phyloP scores from a whole-genome alignment of 2,113 vertebrate species.

The Aspidoscelis tigris region DNA sequence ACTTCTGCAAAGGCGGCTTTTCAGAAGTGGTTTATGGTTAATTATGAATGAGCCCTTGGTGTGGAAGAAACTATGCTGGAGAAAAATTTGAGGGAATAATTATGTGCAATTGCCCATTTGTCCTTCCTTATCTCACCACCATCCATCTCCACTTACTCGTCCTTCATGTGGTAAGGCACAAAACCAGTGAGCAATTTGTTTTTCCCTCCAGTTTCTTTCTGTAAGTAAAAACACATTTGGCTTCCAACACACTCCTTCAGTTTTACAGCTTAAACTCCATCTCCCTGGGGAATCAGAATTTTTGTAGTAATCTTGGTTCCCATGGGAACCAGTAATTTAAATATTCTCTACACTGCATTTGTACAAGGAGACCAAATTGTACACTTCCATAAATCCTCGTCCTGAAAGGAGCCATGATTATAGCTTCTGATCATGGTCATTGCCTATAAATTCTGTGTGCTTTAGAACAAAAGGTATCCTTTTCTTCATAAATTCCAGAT shows the following conservation, averaged over 20 bases:
- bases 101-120: not conserved
- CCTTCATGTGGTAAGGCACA: not conserved
- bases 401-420: slow-evolving; percentile 7
- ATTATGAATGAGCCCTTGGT: not conserved
- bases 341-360: slow-evolving; percentile 14
- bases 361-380: slow-evolving; percentile 16
- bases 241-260: not conserved
- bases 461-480: not conserved
- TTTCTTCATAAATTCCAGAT: slow-evolving; percentile 15
- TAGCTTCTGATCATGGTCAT: not conserved
- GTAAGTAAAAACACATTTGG: not conserved
- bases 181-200: not conserved
- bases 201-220: not conserved
- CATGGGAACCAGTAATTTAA: slow-evolving; percentile 32
- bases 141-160: not conserved
- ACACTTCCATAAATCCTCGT: not conserved
- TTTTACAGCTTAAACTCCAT: slow-evolving; percentile 8
- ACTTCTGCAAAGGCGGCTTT: too few species aligned
- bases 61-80: not conserved
- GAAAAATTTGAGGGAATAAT: not conserved
- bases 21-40: not conserved
- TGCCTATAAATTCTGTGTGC: not conserved
- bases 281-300: slow-evolving; percentile 21
- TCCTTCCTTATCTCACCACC: not conserved
- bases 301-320: slow-evolving; percentile 35